A percentile compares a stretch with the other conserved stretches of the same genome.
phyloP scores from a whole-genome alignment of 2,113 vertebrate species.

The Sialia sialis region DNA sequence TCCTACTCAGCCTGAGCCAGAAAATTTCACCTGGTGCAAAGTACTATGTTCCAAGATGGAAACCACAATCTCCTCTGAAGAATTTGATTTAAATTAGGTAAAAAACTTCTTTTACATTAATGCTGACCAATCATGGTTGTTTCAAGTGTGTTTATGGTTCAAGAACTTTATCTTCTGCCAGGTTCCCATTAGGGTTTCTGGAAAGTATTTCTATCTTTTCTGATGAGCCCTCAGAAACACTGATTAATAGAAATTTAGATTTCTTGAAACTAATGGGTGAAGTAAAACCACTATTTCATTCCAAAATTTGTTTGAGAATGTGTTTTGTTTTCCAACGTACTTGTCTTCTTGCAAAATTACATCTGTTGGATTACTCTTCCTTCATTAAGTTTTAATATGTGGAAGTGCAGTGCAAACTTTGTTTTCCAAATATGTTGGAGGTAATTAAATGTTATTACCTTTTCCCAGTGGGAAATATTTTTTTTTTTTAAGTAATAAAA shows the following conservation, averaged over 20 bases:
- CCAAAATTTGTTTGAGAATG: neutral
- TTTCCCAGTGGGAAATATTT: neutral
- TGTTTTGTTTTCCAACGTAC: neutral
- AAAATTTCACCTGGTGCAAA: neutral
- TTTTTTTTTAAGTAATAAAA: neutral
- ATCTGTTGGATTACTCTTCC: neutral
- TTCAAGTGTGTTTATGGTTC: neutral
- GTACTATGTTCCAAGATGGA: neutral
- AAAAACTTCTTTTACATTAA: neutral
- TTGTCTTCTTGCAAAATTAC: neutral
- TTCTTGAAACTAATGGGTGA: neutral
- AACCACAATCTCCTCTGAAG: neutral
- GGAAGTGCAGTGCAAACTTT: neutral
- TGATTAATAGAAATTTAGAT: neutral
- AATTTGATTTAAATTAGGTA: neutral
- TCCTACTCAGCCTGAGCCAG: neutral
- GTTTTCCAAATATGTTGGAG: neutral
- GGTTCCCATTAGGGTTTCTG: neutral
- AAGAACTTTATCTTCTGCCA: neutral
- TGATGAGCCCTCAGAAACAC: neutral
- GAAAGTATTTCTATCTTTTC: neutral
- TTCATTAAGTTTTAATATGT: neutral
- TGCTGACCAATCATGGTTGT: neutral
- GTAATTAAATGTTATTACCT: neutral
- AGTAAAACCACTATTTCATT: neutral